Evolutionary conservation across 1,140 invertebrate species (phyloP), one percentile per base, ranked within the genome.

Genomic region (Metaphire vulgaris): DNA sequence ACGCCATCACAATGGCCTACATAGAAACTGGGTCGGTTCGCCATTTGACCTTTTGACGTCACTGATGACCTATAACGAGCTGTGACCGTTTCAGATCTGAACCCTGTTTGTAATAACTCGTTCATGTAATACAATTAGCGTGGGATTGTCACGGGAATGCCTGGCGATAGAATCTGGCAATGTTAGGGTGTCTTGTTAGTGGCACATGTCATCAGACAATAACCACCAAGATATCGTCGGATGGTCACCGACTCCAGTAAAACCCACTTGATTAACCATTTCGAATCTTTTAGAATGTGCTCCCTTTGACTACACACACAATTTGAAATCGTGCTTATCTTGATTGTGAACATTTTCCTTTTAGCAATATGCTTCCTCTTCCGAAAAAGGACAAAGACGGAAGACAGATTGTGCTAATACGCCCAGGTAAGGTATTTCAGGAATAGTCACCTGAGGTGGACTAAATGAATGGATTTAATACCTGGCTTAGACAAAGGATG

Each of bases 351-450:
- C 26, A 2, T 69, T 69, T 26, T 69, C 28, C 30, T 69, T 69
- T 14, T 31, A 69, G 67, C 2, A 26, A 14, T 6, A 69, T 26
- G 6, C 6, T 69, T 31, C 28, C 14, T 26, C 30, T 26, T 69
- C 67, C 67, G 28, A 69, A 69, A 26, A 69, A 26, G 28, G 67
- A 69, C 26, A 26, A 69, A 26, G 67, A 69, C 6, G 67, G 67
- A 6, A 2, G 67, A 69, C 2, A 12, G 26, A 26, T 69, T 12
- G 26, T 69, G 2, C n/a, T 69, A 6, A 69, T 69, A 12, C 67
- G 67, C 6, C 67, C 67, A 69, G 67, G 67, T 69, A 26, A 2
- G 12, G 28, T 69, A 56, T 56, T 21, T 21, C 21, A 56, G 6
- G 21, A 56, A 56, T 21, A 56, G 21, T 21, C 41, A 56, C 21